phyloP scores from a whole-genome alignment of 2,113 vertebrate genomes.

The Melanotaenia duboulayi region DNA sequence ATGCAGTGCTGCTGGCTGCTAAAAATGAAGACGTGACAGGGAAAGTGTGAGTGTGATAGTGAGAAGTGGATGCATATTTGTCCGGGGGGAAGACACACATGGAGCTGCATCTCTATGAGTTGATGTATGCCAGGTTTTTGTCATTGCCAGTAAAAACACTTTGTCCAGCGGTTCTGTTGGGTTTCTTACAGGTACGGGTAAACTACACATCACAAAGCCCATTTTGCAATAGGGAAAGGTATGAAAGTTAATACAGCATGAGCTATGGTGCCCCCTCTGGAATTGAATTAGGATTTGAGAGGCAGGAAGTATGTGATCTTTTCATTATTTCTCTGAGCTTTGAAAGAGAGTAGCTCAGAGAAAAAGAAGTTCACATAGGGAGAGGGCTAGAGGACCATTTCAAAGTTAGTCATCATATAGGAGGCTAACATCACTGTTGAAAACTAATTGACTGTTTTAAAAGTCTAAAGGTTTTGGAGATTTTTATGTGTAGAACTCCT shows the following conservation, averaged over 20 bases:
- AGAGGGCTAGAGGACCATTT: not conserved
- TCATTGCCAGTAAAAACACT: conserved; percentile 7
- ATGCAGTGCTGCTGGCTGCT: conserved; percentile 66
- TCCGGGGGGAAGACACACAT: not conserved
- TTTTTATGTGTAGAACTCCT: too few relatives aligned
- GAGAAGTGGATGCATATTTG: conserved; percentile 38
- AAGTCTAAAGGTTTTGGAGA: not conserved
- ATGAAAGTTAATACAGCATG: not conserved
- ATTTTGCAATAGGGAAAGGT: not conserved
- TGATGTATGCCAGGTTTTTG: conserved; percentile 8
- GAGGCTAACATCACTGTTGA: not conserved
- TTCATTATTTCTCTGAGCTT: not conserved
- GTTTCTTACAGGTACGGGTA: not conserved
- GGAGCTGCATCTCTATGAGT: conserved; percentile 24
- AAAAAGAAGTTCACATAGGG: not conserved
- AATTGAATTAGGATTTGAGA: not conserved
- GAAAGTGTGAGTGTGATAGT: conserved; percentile 75
- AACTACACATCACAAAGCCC: not conserved
- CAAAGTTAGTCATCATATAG: not conserved
- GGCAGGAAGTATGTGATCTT: not conserved
- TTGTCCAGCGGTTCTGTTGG: not conserved
- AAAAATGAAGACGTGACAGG: conserved; percentile 79
- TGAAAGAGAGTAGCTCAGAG: not conserved
- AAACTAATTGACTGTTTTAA: not conserved
- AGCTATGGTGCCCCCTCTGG: not conserved